Conservation (phyloP, 2,113 vertebrate genomes). For the Amphiprion ocellaris region DNA sequence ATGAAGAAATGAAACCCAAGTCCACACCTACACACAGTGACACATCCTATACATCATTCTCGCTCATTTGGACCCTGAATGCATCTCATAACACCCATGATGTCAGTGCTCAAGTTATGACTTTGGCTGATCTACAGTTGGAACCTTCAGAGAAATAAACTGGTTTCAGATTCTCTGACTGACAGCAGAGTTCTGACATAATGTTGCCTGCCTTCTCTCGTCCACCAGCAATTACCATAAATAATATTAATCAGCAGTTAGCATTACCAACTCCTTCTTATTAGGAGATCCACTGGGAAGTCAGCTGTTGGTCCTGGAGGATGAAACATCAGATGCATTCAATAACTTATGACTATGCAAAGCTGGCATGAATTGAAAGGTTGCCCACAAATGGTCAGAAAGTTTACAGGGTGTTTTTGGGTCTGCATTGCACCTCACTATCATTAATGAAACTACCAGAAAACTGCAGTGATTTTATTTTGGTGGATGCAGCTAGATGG, state of each 20-base stretch:
- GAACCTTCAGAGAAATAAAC: constrained; percentile 16
- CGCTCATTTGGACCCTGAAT: not conserved
- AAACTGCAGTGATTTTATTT: too few species aligned
- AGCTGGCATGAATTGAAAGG: too few species aligned
- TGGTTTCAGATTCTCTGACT: not conserved
- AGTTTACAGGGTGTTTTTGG: too few species aligned
- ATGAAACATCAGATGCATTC: too few species aligned
- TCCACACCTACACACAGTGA: not conserved
- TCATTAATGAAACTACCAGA: too few species aligned
- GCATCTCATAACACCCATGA: not conserved
- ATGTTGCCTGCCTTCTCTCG: not conserved
- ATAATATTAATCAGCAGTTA: not conserved
- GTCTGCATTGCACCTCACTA: too few species aligned
- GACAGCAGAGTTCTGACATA: too few species aligned
- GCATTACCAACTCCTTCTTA: not conserved
- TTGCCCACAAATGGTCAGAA: too few species aligned
- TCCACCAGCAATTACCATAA: not conserved
- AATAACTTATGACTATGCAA: too few species aligned
- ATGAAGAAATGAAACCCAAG: not conserved
- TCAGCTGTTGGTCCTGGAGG: too few species aligned
- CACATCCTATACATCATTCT: not conserved
- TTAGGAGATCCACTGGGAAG: too few species aligned
- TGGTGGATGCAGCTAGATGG: too few species aligned
- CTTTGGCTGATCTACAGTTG: not conserved
- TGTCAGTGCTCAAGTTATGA: not conserved